Percentiles rank a stretch among this genome's conserved stretches.
Conservation (phyloP, 2,888 invertebrate species). For the Teleogryllus oceanicus region DNA sequence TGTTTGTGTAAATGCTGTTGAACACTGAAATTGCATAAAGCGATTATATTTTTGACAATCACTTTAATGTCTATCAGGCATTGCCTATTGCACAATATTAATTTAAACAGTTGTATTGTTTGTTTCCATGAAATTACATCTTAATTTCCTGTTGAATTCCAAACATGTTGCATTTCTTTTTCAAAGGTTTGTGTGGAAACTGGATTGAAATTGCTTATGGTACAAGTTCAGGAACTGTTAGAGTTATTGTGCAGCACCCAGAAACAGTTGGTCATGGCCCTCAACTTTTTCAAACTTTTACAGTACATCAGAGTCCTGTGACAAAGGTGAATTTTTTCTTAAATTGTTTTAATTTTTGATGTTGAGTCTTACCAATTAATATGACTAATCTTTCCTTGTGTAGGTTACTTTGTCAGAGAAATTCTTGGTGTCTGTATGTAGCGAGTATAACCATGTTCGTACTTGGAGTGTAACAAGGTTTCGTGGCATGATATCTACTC, state of each 20-base stretch:
- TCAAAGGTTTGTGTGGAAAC: conserved; percentile 87
- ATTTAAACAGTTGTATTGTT: not conserved
- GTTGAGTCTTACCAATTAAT: not conserved
- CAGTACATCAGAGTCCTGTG: conserved; percentile 93
- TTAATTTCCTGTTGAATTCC: conserved; percentile 22
- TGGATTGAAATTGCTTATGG: conserved; percentile 99
- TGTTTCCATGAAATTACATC: conserved; percentile 27
- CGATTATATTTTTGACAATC: not conserved
- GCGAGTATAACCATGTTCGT: conserved; percentile 96
- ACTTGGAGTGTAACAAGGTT: conserved; percentile 97
- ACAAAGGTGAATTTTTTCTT: conserved; percentile 65
- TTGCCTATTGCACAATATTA: not conserved
- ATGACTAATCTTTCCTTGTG: conserved; percentile 25
- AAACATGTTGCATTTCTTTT: not conserved
- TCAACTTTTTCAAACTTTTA: conserved; percentile 96
- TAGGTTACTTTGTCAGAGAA: conserved; percentile 92
- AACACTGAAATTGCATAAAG: no score
- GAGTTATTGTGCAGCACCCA: conserved; percentile 97
- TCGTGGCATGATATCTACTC: conserved; percentile 97
- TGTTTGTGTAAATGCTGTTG: no score
- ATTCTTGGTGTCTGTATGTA: conserved; percentile 92
- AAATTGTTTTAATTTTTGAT: not conserved
- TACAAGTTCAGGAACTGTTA: conserved; percentile 89
- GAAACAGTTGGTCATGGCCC: conserved; percentile 98
- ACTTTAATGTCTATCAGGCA: conserved; percentile 2